Evolutionary conservation across 1,140 invertebrate species (phyloP).

Genomic region (Nomia melanderi): DNA sequence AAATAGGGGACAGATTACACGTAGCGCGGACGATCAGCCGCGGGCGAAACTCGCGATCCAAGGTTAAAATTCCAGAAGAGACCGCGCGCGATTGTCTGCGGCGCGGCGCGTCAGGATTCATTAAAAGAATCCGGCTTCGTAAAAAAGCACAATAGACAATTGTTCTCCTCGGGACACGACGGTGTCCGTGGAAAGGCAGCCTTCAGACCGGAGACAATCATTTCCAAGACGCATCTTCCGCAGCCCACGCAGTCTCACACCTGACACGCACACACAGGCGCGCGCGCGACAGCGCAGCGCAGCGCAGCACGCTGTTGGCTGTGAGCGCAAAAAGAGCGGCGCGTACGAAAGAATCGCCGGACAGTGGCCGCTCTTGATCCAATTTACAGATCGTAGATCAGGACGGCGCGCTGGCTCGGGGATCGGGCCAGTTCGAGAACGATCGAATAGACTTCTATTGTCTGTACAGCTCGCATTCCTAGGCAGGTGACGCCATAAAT

Average conservation of each 20-base stretch:
- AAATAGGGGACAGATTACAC: too few species aligned
- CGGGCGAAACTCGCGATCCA: neutral
- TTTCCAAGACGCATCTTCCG: slow-evolving; percentile 31
- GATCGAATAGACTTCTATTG: slow-evolving; percentile 17
- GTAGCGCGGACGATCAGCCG: too few species aligned
- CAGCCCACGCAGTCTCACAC: slow-evolving; percentile 31
- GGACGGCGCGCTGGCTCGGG: too few species aligned
- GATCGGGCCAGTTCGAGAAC: neutral
- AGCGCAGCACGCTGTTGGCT: neutral
- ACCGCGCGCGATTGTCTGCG: too few species aligned
- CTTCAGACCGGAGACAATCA: slow-evolving; percentile 30
- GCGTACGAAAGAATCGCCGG: neutral
- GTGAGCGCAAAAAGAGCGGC: neutral
- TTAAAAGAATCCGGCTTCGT: neutral
- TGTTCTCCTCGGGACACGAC: slow-evolving; percentile 21
- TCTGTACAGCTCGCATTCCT: slow-evolving; percentile 1
- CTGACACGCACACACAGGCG: neutral
- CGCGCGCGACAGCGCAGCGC: neutral
- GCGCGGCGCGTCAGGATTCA: slow-evolving; percentile 11
- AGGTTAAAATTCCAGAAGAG: slow-evolving; percentile 1
- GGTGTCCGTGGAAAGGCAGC: neutral
- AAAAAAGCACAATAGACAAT: slow-evolving; percentile 38
- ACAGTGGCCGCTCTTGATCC: slow-evolving; percentile 8
- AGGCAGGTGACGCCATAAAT: slow-evolving; percentile 33
- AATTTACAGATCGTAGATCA: slow-evolving; percentile 16